Evolutionary conservation across 2,113 vertebrate species (phyloP).

Genomic region (Anser cygnoides): DNA sequence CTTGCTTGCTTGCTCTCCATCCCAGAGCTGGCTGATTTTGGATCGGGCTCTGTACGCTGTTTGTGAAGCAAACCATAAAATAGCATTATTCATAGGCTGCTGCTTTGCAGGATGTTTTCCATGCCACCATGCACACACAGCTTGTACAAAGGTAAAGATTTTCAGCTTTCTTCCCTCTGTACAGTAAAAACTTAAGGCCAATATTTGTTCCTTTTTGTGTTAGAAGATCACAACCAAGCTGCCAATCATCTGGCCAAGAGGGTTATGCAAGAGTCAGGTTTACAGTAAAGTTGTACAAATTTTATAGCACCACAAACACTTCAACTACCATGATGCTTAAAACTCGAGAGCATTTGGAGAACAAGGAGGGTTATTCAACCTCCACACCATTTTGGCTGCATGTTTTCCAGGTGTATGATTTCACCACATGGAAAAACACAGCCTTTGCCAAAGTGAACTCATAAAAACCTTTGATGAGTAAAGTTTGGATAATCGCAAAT

Average conservation of each 20-base stretch:
- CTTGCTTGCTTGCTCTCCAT: neutral
- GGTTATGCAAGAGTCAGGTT: slow-evolving; percentile 55
- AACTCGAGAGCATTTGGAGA: slow-evolving; percentile 51
- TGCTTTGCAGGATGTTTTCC: neutral
- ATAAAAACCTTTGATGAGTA: slow-evolving; percentile 73
- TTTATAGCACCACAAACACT: slow-evolving; percentile 68
- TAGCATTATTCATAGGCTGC: neutral
- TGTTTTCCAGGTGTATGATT: slow-evolving; percentile 74
- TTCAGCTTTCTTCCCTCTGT: neutral
- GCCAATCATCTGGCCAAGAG: slow-evolving; percentile 37
- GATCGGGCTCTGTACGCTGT: neutral
- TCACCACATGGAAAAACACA: slow-evolving; percentile 71
- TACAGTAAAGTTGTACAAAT: slow-evolving; percentile 58
- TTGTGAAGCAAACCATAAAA: neutral
- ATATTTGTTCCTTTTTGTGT: slow-evolving; percentile 6
- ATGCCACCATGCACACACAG: neutral
- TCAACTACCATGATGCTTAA: slow-evolving; percentile 45
- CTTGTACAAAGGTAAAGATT: neutral
- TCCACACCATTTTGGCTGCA: slow-evolving; percentile 46
- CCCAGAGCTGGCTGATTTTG: neutral
- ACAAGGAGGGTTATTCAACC: slow-evolving; percentile 76
- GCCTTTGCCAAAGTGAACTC: slow-evolving; percentile 68
- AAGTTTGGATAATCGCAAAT: slow-evolving; percentile 76
- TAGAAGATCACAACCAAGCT: slow-evolving; percentile 11
- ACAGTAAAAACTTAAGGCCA: neutral